A percentile compares a stretch with the other conserved stretches of the same genome.
Conservation (phyloP, 2,113 vertebrate genomes). For the Tapirus terrestris region DNA sequence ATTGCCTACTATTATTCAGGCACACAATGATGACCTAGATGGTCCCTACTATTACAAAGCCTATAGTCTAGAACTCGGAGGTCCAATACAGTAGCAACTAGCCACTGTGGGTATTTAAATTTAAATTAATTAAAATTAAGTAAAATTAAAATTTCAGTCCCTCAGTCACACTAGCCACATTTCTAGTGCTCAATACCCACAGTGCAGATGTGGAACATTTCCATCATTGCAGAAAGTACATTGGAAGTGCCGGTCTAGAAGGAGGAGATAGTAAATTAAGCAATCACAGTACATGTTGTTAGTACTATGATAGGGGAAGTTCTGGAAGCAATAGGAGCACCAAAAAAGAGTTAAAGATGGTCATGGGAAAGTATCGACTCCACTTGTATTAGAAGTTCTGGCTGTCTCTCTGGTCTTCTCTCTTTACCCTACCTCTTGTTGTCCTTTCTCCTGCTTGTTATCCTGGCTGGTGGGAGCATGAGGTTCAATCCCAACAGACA, state of each 20-base stretch:
- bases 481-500: constrained; percentile 35
- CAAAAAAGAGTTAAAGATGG: neutral
- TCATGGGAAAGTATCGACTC: neutral
- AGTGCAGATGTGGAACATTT: neutral
- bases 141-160: neutral
- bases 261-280: neutral
- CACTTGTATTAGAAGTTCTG: neutral
- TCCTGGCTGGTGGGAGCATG: constrained; percentile 20
- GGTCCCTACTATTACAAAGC: neutral
- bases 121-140: neutral
- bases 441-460: constrained; percentile 35
- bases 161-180: neutral
- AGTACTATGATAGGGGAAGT: neutral
- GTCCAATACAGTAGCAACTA: neutral
- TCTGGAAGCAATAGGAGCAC: neutral
- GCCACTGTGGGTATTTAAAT: neutral
- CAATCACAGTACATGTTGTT: neutral
- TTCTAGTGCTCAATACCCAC: neutral
- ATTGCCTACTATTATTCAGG: neutral
- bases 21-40: neutral
- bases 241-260: neutral
- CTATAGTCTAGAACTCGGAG: neutral
- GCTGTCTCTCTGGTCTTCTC: constrained; percentile 36
- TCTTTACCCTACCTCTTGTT: neutral
- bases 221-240: neutral